Percentiles rank a stretch among this genome's conserved stretches.
Conservation (phyloP, 2,888 invertebrate species). For the Boloria selene region DNA sequence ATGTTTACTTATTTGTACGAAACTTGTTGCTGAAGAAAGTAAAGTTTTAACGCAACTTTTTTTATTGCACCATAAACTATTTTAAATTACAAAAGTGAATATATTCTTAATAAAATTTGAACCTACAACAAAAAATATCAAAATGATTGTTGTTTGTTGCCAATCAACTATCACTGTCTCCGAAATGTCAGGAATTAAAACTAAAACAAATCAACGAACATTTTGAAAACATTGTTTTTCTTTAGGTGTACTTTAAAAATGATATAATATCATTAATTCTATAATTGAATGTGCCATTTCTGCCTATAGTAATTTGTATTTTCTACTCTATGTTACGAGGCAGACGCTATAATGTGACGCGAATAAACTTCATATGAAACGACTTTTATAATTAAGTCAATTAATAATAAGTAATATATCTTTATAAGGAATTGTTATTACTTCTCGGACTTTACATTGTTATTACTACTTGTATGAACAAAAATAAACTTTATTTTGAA, state of each 20-base stretch:
- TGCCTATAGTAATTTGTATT: background rate
- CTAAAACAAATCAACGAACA: too few species aligned
- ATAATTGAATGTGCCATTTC: background rate
- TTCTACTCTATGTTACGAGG: slow-evolving; percentile 4
- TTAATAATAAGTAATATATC: slow-evolving; percentile 12
- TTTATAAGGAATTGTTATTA: slow-evolving; percentile 11
- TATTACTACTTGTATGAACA: slow-evolving; percentile 12
- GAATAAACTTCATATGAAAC: slow-evolving; percentile 38
- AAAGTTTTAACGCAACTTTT: too few species aligned
- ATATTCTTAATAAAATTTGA: too few species aligned
- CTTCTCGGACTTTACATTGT: background rate
- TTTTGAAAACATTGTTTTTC: too few species aligned
- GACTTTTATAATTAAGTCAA: slow-evolving; percentile 19
- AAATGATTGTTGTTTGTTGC: too few species aligned
- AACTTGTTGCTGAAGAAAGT: too few species aligned
- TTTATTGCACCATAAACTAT: too few species aligned
- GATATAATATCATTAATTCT: background rate
- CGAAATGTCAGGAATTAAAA: too few species aligned
- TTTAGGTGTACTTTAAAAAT: background rate
- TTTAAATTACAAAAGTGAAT: too few species aligned
- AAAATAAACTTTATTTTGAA: slow-evolving; percentile 1
- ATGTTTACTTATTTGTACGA: too few species aligned
- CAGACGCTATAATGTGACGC: slow-evolving; percentile 18
- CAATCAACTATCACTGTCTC: too few species aligned
- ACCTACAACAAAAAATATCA: too few species aligned